Evolutionary conservation across 2,888 invertebrate genomes (phyloP), one percentile per base, ranked within the genome.

Genomic region (Scotopteryx bipunctaria): DNA sequence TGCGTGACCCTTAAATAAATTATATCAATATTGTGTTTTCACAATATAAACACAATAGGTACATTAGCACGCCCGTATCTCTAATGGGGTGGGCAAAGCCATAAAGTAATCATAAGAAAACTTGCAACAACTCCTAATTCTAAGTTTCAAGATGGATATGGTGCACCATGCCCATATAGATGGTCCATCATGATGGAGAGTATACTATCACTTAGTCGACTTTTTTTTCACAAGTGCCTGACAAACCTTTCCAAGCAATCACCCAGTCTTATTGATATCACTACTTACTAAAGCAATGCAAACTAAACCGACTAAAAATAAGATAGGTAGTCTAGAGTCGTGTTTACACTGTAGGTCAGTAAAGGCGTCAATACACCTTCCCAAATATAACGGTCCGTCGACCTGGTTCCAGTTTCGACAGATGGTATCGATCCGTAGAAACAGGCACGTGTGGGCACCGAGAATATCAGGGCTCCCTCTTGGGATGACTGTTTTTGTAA

Each of bases 381-480:
- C 51, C 48, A 49, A 38, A 59, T 63, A 61, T 59, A 55, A 23
- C 38, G 53, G 62, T 52, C 38, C 57, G 45, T 25, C 61, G 55
- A 60, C 58, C 64, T 45, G 54, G 46, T 46, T 54, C 59, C 64
- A 59, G 57, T 65, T 59, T 61, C 59, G 49, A 44, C 14, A 57
- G 63, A 63, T 67, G 61, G 27, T 77, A 77, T 77, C 69, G 76
- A 77, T 74, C 77, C 61, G 51, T 52, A 60, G 63, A 69, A 66
- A 64, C 65, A 63, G 40, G 37, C 11, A 57, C 56, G 57, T 55
- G 56, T 49, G 42, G 53, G 59, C 45, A 54, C 32, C 19, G 9
- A 25, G 25, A 29, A 14, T 41, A 9, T 17, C 29, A 60, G 57
- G 62, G 64, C 15, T 62, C 54, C 5, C 56, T 32, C 48, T n/a